A percentile compares a stretch with the other conserved stretches of the same genome.
Conservation (phyloP, 1,140 invertebrate genomes). For the Lepidurus arcticus region DNA sequence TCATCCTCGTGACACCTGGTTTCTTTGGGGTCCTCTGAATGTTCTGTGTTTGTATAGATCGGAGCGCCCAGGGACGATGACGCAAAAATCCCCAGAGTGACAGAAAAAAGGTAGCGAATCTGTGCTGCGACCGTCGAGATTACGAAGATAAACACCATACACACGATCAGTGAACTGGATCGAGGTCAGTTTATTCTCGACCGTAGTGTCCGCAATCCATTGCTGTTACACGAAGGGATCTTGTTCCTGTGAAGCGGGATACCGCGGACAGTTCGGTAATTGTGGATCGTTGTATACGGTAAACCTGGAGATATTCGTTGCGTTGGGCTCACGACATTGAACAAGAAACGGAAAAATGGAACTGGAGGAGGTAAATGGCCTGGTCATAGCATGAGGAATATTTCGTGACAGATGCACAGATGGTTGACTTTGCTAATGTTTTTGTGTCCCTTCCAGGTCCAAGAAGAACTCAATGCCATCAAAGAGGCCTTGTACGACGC, state of each 20-base stretch:
- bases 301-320: not conserved
- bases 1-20: not conserved
- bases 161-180: not conserved
- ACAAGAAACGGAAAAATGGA: not conserved
- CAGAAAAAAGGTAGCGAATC: not conserved
- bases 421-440: not conserved
- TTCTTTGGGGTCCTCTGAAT: not conserved
- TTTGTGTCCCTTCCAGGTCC: not conserved
- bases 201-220: not conserved
- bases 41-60: not conserved
- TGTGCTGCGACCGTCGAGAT: not conserved
- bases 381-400: not conserved
- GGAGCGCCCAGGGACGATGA: not conserved
- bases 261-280: not conserved
- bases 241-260: not conserved
- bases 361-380: not conserved
- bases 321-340: not conserved
- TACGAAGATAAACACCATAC: too few species aligned
- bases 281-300: not conserved
- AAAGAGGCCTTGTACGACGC: not conserved
- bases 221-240: not conserved
- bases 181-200: not conserved
- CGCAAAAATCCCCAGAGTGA: not conserved
- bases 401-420: not conserved
- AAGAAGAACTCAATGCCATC: not conserved